Percentiles rank a stretch among this genome's conserved stretches.
Evolutionary conservation across 2,797 vertebrate species (phyloP).

Genomic region (Lepilemur septentrionalis): DNA sequence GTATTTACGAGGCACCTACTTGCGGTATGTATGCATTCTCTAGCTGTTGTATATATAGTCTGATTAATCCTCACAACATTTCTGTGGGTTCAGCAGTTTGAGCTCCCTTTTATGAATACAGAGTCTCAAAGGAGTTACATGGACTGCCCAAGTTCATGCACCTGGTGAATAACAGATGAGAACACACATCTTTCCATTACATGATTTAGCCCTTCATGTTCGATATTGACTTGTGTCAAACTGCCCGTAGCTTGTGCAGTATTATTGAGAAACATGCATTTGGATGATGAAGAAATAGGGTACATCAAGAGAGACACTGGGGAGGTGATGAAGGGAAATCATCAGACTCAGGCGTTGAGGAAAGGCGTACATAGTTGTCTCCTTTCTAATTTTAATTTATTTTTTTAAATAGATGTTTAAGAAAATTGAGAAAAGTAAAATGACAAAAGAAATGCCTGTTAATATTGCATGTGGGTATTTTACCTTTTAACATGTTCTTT

Average conservation of each 20-base stretch:
- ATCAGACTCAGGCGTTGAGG: background rate
- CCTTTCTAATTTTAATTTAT: background rate
- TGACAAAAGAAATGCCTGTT: fast-evolving
- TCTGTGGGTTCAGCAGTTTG: background rate
- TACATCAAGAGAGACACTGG: background rate
- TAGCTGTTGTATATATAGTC: background rate
- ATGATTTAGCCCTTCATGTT: fast-evolving
- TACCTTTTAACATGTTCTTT: background rate
- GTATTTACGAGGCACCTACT: too few species aligned
- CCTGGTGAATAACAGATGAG: background rate
- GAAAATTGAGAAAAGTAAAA: background rate
- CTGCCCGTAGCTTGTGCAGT: fast-evolving
- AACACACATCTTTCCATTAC: fast-evolving
- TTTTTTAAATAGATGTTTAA: background rate
- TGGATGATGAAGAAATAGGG: background rate
- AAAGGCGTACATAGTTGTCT: background rate
- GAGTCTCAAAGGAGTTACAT: background rate
- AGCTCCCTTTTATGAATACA: background rate
- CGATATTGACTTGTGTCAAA: background rate
- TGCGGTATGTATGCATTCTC: fast-evolving
- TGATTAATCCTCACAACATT: background rate
- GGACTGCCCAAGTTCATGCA: background rate
- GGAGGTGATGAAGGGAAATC: background rate
- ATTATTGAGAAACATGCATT: background rate
- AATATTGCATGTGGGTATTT: fast-evolving